Base-by-base conservation (phyloP, 2,113 vertebrate genomes). In the Nothobranchius furzeri region DNA sequence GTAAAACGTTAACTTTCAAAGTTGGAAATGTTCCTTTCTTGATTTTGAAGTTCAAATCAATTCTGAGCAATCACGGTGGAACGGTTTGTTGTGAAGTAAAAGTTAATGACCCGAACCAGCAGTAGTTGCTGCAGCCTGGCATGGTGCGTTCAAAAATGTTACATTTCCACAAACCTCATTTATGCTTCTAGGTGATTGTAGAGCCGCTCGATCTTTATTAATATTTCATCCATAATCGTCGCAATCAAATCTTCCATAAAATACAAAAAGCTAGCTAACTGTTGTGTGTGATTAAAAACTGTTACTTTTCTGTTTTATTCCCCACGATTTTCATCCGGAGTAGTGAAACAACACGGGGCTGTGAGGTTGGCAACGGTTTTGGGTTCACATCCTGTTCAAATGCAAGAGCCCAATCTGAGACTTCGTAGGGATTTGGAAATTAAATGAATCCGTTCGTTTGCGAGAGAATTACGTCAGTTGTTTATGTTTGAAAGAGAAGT, bases 121-220 rank as follows among this genome's bases (percentile, higher is more conserved):
- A 24, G 25, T 12, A 14, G 11, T 43, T 35, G 9, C 9, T n/a
- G 37, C 40, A 65, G 36, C 64, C 7, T 9, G 37, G 9, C 3
- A 40, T 30, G 30, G 30, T 30, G 30, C 30, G 30, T 30, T 30
- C 37, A 56, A 70, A 55, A 9, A 0, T 30, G 37, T 35, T 11
- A 50, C n/a, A 10, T 24, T 10, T 55, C 48, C 1, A 68, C 13
- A 53, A 9, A 3, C 46, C 11, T 12, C 49, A 50, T 50, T 67
- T 43, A 25, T 9, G 9, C 46, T 56, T 58, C 12, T 59, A n/a
- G 20, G 13, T n/a, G 0, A 36, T 48, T 59, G 9, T n/a, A 52
- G 37, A 24, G 53, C 42, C 54, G 9, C 51, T 57, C 61, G 12
- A 45, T 57, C 52, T 30, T 58, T 17, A 51, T 37, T n/a, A 73